Conservation (phyloP, 2,113 vertebrate genomes). For the Tragelaphus buxtoni region DNA sequence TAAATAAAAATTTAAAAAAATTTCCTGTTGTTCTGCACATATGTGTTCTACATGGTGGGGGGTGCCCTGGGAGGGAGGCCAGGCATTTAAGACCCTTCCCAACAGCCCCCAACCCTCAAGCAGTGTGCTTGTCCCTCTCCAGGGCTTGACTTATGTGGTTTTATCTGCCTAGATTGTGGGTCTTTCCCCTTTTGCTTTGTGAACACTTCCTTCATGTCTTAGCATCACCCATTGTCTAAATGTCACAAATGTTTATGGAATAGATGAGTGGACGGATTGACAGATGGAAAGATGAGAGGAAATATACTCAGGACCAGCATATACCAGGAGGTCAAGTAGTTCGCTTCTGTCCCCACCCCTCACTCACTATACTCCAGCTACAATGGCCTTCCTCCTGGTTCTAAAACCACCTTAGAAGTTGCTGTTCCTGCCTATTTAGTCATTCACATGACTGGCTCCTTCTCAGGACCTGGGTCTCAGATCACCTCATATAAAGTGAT, state of each 20-base stretch:
- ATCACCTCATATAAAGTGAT: neutral
- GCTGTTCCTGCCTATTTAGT: neutral
- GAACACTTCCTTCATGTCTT: neutral
- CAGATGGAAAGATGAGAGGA: neutral
- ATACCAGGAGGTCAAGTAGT: neutral
- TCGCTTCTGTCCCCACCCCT: neutral
- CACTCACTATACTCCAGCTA: too few relatives aligned
- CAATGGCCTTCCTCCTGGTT: fast-evolving
- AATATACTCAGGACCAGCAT: neutral
- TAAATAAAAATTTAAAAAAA: neutral
- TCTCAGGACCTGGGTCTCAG: neutral
- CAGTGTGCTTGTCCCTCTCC: neutral
- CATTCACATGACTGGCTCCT: neutral
- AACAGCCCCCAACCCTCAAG: neutral
- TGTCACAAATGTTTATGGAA: neutral
- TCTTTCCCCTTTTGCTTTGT: neutral
- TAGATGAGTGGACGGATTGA: neutral
- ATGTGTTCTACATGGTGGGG: neutral
- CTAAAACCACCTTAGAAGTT: neutral
- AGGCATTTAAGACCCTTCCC: neutral
- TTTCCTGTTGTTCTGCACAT: neutral
- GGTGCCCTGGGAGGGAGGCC: neutral
- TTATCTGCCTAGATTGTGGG: neutral
- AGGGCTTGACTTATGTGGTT: neutral
- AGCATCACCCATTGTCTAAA: neutral